Evolutionary conservation across 2,113 vertebrate genomes (phyloP), one percentile per base, ranked within the genome.

Genomic region (Paedocypris sp.): DNA sequence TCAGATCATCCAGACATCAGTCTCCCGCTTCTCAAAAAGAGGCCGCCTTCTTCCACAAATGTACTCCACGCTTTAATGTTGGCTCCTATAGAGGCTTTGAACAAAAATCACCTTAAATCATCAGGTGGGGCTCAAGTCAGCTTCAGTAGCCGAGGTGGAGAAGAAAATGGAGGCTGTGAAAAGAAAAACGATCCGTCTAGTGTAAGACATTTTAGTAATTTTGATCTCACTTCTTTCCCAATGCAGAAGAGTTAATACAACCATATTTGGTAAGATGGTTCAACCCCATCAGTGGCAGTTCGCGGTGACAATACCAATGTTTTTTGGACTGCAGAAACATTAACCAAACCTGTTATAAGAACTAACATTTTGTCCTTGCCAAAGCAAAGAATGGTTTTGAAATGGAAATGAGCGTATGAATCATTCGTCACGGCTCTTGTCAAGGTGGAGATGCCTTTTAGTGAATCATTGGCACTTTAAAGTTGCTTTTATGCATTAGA

Each of bases 371-470:
- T 20, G 53, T 43, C 26, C 38, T 51, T 51, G 53, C 38, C 38
- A 43, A 39, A 15, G 25, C 53, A 57, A 57, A 20, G 53, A 57
- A 43, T 19, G 16, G 7, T 57, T 43, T 43, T 43, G 53, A 57
- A 57, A 57, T 57, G 53, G 53, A 57, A 57, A 57, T 57, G 53
- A 57, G 53, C 53, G 13, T 57, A 29, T 57, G 53, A 39, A 42
- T 57, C 29, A 42, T 57, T 57, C 53, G 38, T 57, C 39, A 57
- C 26, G 38, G 26, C 38, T 57, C 53, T 29, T 57, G 38, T 57
- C 53, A 57, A 57, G 53, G 53, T 57, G 38, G 53, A 57, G 53
- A 13, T 57, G 53, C 53, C 53, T 57, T 57, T 57, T 57, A 57
- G 16, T 42, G 38, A 57, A 32, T 57, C 53, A 57, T 20, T 57